phyloP scores from a whole-genome alignment of 2,113 vertebrate genomes.

The Choloepus hoffmanni region DNA sequence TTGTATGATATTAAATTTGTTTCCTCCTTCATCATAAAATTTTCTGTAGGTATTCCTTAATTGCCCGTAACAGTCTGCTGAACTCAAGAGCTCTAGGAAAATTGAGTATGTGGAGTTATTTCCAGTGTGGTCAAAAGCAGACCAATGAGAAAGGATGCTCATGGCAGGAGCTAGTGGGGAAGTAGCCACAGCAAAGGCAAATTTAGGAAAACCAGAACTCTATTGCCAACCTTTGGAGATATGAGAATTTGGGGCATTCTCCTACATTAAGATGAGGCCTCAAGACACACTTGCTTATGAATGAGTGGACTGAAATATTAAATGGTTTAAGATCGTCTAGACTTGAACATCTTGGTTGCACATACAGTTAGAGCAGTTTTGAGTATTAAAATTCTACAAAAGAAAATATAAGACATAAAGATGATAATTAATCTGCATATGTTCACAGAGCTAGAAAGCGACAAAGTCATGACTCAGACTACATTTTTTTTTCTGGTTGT shows the following conservation, averaged over 20 bases:
- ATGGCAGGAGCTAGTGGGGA: not conserved
- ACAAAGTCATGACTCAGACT: not conserved
- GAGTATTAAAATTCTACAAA: not conserved
- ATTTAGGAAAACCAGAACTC: not conserved
- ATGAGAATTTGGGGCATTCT: not conserved
- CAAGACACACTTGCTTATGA: not conserved
- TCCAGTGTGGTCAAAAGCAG: not conserved
- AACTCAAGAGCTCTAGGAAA: not conserved
- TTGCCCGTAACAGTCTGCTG: not conserved
- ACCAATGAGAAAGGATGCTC: not conserved
- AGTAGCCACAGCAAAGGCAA: not conserved
- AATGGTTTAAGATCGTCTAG: not conserved
- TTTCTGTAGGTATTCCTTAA: not conserved
- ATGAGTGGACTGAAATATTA: not conserved
- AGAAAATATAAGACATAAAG: not conserved
- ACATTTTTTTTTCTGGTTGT: not conserved
- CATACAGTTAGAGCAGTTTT: not conserved
- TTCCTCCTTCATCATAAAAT: slow-evolving; percentile 17
- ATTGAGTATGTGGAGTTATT: not conserved
- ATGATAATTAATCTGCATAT: not conserved
- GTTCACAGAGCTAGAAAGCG: not conserved
- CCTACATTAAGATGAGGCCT: not conserved
- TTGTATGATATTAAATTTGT: not conserved
- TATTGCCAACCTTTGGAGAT: not conserved
- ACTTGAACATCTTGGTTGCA: not conserved